Base-by-base conservation (phyloP, 1,140 invertebrate species). In the Drosophila albomicans region DNA sequence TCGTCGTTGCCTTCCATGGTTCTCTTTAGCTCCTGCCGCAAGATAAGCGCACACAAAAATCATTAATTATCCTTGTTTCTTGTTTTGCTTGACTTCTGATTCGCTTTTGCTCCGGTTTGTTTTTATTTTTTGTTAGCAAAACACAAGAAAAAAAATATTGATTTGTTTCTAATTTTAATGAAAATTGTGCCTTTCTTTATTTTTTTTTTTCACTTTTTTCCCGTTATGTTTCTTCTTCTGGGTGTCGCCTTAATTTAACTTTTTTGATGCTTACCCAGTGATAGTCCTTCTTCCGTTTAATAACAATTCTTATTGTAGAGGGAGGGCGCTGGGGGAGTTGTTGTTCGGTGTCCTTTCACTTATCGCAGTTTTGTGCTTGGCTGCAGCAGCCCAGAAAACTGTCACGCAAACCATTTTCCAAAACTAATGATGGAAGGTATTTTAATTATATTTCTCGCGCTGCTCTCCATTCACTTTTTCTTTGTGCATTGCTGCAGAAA, bases 1-100 rank as follows among this genome's bases (percentile, higher is more conserved):
- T 20, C 16, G 16, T 25, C 20, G 13, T 32, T 25, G 32, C 35
- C n/a, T 11, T 62, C 56, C 41, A 1, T 25, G 11, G 10, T 8
- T 35, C 13, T 8, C 13, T 56, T 57, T 15, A 48, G 69, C 54
- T 71, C 43, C 61, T 69, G 70, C 51, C 49, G 78, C 73, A 72
- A 89, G 81, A 91, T 91, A 91, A 91, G 81, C 84, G 75, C 74
- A 89, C 75, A 89, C 75, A 80, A 61, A 91, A 91, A 91, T 91
- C 89, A 91, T 91, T 91, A 91, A 91, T 91, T 91, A 91, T 91
- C 88, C 88, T 88, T 91, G 88, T 91, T 91, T 88, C 79, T 87
- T 91, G 87, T 91, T 91, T 82, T 88, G 79, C 71, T 91, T 78
- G 84, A 85, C 84, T 88, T 88, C 82, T 88, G 84, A 81, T 79